Conservation (phyloP, 2,888 invertebrate genomes). For the Acanthosepion pharaonis region DNA sequence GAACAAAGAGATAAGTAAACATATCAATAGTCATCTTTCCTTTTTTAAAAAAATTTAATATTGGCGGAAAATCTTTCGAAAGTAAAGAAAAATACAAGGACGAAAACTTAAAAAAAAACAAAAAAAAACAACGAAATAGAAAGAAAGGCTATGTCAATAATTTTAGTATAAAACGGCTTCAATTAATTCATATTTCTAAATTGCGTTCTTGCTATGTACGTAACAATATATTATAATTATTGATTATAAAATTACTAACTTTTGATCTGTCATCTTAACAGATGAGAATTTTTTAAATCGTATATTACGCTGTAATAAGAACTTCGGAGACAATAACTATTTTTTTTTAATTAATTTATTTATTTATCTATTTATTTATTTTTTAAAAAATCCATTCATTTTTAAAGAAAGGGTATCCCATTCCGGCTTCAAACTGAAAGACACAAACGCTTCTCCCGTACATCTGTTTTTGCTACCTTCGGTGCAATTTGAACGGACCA, state of each 20-base stretch:
- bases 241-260: no score
- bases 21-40: background rate
- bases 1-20: background rate
- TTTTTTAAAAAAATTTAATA: background rate
- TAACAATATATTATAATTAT: no score
- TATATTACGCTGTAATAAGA: no score
- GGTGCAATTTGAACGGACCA: background rate
- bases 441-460: background rate
- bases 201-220: no score
- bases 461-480: background rate
- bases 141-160: no score
- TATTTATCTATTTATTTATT: background rate
- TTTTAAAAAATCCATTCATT: background rate
- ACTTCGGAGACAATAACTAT: no score
- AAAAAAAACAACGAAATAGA: background rate
- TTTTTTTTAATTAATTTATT: no score
- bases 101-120: background rate
- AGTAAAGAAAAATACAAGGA: background rate
- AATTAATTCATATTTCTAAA: no score
- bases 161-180: no score
- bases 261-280: no score
- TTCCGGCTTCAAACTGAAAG: slow-evolving; percentile 12
- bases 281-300: no score
- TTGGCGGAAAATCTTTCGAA: background rate
- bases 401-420: background rate